Evolutionary conservation across 2,888 invertebrate genomes (phyloP).

Genomic region (Crossocerus cetratus): DNA sequence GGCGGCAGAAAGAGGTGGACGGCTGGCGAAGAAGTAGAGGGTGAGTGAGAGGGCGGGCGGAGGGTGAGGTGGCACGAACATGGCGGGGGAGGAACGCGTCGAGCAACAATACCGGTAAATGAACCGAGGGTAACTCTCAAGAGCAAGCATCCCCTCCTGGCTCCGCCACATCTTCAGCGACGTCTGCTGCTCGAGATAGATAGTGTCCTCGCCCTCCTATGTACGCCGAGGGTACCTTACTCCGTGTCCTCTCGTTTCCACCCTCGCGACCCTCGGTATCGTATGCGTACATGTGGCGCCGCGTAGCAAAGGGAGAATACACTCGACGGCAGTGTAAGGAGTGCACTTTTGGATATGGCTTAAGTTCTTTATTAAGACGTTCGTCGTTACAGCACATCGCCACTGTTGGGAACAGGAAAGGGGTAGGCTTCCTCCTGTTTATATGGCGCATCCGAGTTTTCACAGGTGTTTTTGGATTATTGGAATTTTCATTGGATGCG

Average conservation of each 20-base stretch:
- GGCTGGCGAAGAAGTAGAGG: conserved; percentile 17
- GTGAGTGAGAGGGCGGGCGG: conserved; percentile 19
- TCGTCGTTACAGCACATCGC: too few relatives aligned
- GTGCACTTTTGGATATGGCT: too few relatives aligned
- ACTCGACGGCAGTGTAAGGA: too few relatives aligned
- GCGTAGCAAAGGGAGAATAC: too few relatives aligned
- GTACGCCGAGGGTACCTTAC: conserved; percentile 36
- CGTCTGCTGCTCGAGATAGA: conserved; percentile 62
- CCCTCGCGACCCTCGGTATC: not conserved
- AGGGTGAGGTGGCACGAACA: too few relatives aligned
- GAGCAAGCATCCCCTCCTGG: conserved; percentile 23
- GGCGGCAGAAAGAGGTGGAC: conserved; percentile 13
- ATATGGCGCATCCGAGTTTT: too few relatives aligned
- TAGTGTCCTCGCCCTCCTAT: conserved; percentile 41
- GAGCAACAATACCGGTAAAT: conserved; percentile 73
- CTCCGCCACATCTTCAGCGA: conserved; percentile 61
- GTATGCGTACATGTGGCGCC: conserved; percentile 14
- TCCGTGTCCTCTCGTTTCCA: conserved; percentile 46
- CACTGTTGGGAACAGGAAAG: too few relatives aligned
- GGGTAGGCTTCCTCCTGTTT: too few relatives aligned
- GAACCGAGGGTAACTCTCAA: conserved; percentile 69
- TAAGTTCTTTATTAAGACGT: too few relatives aligned
- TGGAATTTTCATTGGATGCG: too few relatives aligned
- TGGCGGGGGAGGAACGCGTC: conserved; percentile 23
- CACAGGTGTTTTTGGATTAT: too few relatives aligned